A percentile compares a stretch with the other conserved stretches of the same genome.
phyloP scores from a whole-genome alignment of 2,113 vertebrate genomes.

The Promerops cafer region DNA sequence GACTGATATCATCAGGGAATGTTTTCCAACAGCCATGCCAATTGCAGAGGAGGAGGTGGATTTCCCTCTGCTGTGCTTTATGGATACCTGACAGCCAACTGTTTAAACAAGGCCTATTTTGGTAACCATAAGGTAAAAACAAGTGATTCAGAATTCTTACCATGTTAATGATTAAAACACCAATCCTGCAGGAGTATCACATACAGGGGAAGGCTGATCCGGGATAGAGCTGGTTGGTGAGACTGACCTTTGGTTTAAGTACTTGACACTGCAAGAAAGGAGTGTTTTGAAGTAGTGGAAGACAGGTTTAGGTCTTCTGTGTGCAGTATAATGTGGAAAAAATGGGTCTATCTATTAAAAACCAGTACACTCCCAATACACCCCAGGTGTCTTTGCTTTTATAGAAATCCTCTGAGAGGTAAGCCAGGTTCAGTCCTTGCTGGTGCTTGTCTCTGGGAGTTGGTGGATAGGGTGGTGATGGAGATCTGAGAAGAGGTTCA shows the following conservation, averaged over 20 bases:
- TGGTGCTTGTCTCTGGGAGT: neutral
- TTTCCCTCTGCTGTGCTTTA: neutral
- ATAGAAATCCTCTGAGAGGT: neutral
- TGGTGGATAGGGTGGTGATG: neutral
- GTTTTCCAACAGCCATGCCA: slow-evolving; percentile 14
- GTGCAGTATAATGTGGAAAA: neutral
- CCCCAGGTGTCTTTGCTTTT: neutral
- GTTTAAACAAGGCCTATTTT: slow-evolving; percentile 12
- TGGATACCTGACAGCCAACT: slow-evolving; percentile 30
- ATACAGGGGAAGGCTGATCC: neutral
- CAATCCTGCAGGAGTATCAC: neutral
- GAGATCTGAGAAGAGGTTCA: neutral
- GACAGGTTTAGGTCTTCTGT: neutral
- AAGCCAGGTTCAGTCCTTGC: neutral
- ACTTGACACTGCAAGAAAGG: neutral
- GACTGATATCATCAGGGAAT: neutral
- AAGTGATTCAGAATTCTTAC: neutral
- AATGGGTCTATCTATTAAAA: neutral
- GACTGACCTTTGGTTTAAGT: neutral
- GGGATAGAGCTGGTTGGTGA: neutral
- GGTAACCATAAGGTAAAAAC: neutral
- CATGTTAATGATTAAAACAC: neutral
- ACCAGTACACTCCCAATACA: neutral
- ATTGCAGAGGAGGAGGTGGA: slow-evolving; percentile 6
- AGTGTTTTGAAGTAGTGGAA: neutral